Conservation (phyloP, 2,888 invertebrate species). For the Thecocarcelia acutangulata region DNA sequence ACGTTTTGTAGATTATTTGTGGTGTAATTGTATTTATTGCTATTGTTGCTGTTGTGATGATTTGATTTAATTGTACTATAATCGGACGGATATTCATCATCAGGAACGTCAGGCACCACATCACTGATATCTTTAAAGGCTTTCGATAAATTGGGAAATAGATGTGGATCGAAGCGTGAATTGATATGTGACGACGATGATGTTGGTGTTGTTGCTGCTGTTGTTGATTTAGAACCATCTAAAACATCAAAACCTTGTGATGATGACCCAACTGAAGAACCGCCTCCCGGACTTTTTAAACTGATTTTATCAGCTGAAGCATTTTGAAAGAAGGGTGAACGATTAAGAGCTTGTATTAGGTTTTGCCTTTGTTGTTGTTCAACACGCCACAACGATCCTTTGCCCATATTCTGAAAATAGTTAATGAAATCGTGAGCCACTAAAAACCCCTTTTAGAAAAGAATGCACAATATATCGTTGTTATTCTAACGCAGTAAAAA, state of each 20-base stretch:
- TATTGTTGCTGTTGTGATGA: slow-evolving; percentile 66
- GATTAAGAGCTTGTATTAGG: slow-evolving; percentile 92
- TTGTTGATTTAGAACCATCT: slow-evolving; percentile 70
- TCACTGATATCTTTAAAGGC: slow-evolving; percentile 78
- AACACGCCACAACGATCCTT: slow-evolving; percentile 97
- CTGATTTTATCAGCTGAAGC: slow-evolving; percentile 83
- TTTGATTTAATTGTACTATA: slow-evolving; percentile 74
- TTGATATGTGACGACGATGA: slow-evolving; percentile 73
- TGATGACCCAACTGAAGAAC: slow-evolving; percentile 67
- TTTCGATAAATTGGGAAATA: slow-evolving; percentile 92
- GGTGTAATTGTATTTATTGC: slow-evolving; percentile 56
- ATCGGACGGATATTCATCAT: slow-evolving; percentile 77
- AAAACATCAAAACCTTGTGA: slow-evolving; percentile 72
- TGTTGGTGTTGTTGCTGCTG: slow-evolving; percentile 54
- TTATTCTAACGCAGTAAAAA: no score
- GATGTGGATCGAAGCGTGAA: slow-evolving; percentile 86
- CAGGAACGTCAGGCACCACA: slow-evolving; percentile 71
- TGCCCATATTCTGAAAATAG: slow-evolving; percentile 89
- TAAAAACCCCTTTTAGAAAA: no score
- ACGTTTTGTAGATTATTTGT: slow-evolving; percentile 51
- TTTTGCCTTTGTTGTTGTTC: slow-evolving; percentile 95
- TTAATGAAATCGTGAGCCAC: neutral
- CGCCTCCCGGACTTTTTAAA: slow-evolving; percentile 75
- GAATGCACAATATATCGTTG: no score
- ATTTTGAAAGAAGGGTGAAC: slow-evolving; percentile 91